Evolutionary conservation across 2,888 invertebrate species (phyloP).

Genomic region (Philereme vetulata): DNA sequence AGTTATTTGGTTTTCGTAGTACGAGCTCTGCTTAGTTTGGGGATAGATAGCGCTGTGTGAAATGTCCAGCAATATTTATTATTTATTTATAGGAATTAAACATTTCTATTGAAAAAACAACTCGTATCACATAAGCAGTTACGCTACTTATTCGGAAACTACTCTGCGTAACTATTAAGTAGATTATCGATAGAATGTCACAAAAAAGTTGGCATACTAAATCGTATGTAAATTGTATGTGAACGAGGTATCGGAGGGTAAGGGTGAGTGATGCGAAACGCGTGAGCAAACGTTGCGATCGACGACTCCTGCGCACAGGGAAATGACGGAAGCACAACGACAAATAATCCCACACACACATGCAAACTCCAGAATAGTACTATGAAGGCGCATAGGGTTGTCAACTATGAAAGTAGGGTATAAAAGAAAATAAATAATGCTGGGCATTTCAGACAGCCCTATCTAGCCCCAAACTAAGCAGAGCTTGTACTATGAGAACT

Average conservation of each 20-base stretch:
- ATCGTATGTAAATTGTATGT: constrained; percentile 76
- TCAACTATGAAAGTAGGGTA: constrained; percentile 6
- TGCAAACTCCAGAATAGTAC: constrained; percentile 25
- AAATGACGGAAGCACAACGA: constrained; percentile 73
- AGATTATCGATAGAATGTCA: constrained; percentile 70
- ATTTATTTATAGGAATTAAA: neutral
- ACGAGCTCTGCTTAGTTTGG: no score
- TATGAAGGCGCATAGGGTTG: constrained; percentile 29
- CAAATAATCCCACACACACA: constrained; percentile 43
- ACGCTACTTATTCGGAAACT: constrained; percentile 40
- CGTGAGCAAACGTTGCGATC: constrained; percentile 81
- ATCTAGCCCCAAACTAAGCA: no score
- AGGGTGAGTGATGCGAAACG: constrained; percentile 82
- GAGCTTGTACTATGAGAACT: no score
- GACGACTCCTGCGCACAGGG: constrained; percentile 73
- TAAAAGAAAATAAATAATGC: no score
- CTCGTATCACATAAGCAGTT: constrained; percentile 31
- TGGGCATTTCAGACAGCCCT: no score
- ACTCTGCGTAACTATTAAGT: constrained; percentile 46
- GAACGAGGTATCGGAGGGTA: constrained; percentile 72
- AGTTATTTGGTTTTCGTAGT: no score
- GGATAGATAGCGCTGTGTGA: no score
- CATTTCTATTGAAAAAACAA: constrained; percentile 6
- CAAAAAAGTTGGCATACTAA: constrained; percentile 65
- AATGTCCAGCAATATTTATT: no score